Evolutionary conservation across 2,113 vertebrate genomes (phyloP).

Genomic region (Tachysurus vachellii): DNA sequence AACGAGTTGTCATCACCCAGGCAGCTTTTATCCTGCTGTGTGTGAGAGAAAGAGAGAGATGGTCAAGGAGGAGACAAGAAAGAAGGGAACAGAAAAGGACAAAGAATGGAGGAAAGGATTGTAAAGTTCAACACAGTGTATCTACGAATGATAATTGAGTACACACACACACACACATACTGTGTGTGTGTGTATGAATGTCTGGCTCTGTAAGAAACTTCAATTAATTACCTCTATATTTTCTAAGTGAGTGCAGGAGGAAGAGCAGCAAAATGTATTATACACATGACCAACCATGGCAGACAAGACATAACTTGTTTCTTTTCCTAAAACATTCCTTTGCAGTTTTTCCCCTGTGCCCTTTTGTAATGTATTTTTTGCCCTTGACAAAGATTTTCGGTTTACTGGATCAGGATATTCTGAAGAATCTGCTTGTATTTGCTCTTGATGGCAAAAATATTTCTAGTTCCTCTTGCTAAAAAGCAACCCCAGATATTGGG

Average conservation of each 20-base stretch:
- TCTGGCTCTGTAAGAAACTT: background rate
- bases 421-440: too few relatives aligned
- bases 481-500: too few relatives aligned
- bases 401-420: too few relatives aligned
- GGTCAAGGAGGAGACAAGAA: background rate
- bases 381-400: too few relatives aligned
- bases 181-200: background rate
- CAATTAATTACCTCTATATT: background rate
- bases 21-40: conserved; percentile 35
- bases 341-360: too few relatives aligned
- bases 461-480: too few relatives aligned
- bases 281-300: background rate
- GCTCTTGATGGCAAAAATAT: too few relatives aligned
- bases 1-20: conserved; percentile 48
- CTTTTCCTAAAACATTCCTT: background rate
- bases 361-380: too few relatives aligned
- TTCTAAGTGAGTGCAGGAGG: background rate
- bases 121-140: background rate
- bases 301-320: background rate
- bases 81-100: too few relatives aligned
- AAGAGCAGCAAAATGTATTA: background rate
- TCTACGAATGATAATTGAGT: background rate
- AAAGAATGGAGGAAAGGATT: background rate
- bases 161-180: too few relatives aligned
- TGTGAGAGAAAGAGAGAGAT: conserved; percentile 1